A percentile compares a stretch with the other conserved stretches of the same genome.
phyloP scores from a whole-genome alignment of 2,797 vertebrate genomes.

The Odontamblyopus rebecca region DNA sequence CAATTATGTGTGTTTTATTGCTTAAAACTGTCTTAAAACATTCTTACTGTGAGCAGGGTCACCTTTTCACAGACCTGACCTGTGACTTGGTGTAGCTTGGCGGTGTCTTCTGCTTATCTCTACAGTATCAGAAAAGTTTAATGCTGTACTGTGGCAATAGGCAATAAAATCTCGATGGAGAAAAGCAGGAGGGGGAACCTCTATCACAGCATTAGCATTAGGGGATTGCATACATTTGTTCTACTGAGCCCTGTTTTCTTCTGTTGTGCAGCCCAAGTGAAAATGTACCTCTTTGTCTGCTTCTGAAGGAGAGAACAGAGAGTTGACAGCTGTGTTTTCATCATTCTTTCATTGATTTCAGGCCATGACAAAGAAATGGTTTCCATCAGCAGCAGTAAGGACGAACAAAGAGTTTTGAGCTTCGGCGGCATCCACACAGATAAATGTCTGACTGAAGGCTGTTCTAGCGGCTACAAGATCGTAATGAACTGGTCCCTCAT shows the following conservation, averaged over 20 bases:
- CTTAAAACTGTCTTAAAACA: no score
- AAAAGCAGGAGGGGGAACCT: no score
- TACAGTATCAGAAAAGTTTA: no score
- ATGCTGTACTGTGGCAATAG: no score
- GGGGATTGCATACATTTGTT: background rate
- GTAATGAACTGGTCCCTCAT: conserved; percentile 72
- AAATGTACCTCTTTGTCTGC: conserved; percentile 6
- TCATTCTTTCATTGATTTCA: conserved; percentile 70
- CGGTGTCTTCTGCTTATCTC: no score
- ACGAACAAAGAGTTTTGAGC: conserved; percentile 72
- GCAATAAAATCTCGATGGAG: no score
- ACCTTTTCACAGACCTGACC: no score
- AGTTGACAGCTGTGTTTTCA: conserved; percentile 59
- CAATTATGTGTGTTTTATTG: no score
- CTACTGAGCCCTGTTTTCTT: background rate
- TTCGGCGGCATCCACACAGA: conserved; percentile 55
- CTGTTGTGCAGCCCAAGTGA: conserved; percentile 21
- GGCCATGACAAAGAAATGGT: conserved; percentile 65
- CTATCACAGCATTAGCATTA: no score
- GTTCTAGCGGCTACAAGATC: conserved; percentile 64
- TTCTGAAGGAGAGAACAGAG: conserved; percentile 32
- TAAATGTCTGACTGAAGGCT: conserved; percentile 77
- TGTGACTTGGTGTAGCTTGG: no score
- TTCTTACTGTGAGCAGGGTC: no score
- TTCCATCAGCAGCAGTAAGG: conserved; percentile 70